Conservation (phyloP, 2,113 vertebrate genomes). For the Lepidothrix coronata region DNA sequence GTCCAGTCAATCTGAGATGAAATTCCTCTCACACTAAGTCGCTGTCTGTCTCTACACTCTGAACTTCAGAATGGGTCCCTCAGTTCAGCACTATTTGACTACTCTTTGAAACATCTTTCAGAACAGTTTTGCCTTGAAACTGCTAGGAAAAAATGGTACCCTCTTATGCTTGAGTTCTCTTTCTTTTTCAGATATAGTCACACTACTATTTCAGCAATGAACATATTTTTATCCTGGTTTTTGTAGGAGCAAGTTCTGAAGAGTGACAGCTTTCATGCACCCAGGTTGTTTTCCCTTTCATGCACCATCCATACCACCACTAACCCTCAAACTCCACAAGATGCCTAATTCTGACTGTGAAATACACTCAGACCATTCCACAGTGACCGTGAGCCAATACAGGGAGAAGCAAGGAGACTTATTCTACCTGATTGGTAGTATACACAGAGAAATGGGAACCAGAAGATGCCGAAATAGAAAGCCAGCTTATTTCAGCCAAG, state of each 20-base stretch:
- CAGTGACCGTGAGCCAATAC: not conserved
- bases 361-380: not conserved
- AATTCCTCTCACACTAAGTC: not conserved
- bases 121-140: not conserved
- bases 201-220: not conserved
- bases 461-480: not conserved
- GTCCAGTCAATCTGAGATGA: not conserved
- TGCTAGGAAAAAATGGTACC: not conserved
- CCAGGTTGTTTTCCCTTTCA: not conserved
- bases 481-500: not conserved
- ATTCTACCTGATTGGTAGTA: not conserved
- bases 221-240: not conserved
- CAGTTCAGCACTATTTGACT: not conserved
- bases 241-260: not conserved
- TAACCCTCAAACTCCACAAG: not conserved
- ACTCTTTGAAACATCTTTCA: not conserved
- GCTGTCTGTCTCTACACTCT: not conserved
- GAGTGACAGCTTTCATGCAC: not conserved
- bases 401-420: not conserved
- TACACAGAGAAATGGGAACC: not conserved
- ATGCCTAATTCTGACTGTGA: not conserved
- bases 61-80: not conserved
- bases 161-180: not conserved
- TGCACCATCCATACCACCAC: not conserved
- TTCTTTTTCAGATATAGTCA: not conserved